Evolutionary conservation across 92 coral and sea anemone species (phyloP), one percentile per base, ranked within the genome.

Genomic region (Pocillopora meandrina): DNA sequence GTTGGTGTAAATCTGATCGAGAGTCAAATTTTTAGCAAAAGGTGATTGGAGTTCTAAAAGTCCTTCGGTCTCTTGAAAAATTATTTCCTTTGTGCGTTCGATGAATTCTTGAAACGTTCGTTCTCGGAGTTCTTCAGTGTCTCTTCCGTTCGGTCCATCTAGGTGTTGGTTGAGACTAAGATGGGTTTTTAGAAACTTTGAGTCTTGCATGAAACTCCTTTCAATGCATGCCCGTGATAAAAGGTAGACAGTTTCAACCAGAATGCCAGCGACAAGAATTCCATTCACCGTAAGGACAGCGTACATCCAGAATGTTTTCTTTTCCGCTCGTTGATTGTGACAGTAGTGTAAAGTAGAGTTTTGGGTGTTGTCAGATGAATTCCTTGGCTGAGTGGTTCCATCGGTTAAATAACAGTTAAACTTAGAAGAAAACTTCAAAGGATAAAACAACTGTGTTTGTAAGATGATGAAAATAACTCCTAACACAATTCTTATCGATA

Each of bases 391-490:
- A 16, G 7, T 31, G 57, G 2, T 17, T 21, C 17, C 56, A 26
- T 16, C 10, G 14, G 52, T 61, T 15, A 61, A 17, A 14, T 9
- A 8, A 35, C 81, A 76, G 2, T 9, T 16, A 12, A 59, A 76
- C 52, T 36, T 17, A 5, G 81, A 76, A 0, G 81, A 26, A 76
- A 61, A 76, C 49, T 62, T 34, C 5, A 5, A 9, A 9, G 81
- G 81, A 17, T 76, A 76, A 59, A 57, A 21, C 12, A 59, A 14
- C 34, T 76, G 68, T 15, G 81, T 76, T 35, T 61, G 69, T 19
- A 76, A 9, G 33, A 61, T 23, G 31, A 76, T 76, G 61, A 76
- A 76, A 33, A 61, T 14, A 60, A 76, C 61, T 60, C 81, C 81
- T 12, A 76, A 33, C 8, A 8, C 23, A 9, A 76, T 11, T 76